Conservation (phyloP, 2,797 vertebrate species). For the Clarias laeviceps region DNA sequence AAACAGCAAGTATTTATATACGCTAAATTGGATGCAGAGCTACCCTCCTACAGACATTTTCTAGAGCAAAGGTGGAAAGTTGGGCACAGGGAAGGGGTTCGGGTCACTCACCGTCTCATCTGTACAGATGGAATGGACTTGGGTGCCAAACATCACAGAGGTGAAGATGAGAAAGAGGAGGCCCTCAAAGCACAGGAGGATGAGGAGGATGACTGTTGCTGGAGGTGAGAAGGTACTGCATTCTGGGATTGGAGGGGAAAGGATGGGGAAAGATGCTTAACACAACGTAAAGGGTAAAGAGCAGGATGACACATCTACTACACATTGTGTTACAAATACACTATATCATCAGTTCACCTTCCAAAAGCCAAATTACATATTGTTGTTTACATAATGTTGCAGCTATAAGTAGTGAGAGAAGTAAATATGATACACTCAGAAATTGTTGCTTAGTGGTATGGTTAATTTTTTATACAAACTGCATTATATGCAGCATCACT, state of each 20-base stretch:
- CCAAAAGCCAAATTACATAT: neutral
- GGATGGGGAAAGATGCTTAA: constrained; percentile 49
- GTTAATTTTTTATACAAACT: neutral
- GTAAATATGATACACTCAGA: neutral
- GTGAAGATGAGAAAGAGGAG: constrained; percentile 99
- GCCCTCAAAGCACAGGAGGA: constrained; percentile 96
- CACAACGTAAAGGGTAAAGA: constrained; percentile 20
- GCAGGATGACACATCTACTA: constrained; percentile 3
- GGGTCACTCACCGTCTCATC: constrained; percentile 93
- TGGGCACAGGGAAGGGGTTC: constrained; percentile 25
- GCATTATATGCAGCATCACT: neutral
- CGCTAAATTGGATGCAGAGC: neutral
- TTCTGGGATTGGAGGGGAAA: constrained; percentile 75
- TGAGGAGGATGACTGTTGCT: constrained; percentile 96
- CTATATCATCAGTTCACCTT: neutral
- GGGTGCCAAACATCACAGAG: constrained; percentile 98
- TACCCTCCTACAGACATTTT: neutral
- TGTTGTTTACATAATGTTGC: neutral
- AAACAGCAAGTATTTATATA: neutral
- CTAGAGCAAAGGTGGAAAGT: constrained; percentile 23
- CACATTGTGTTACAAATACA: neutral
- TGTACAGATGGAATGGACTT: constrained; percentile 99
- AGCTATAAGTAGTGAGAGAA: neutral
- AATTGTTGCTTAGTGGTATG: neutral
- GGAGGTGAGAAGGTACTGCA: constrained; percentile 98